phyloP scores from a whole-genome alignment of 2,113 vertebrate genomes.

The Gopherus evgoodei region DNA sequence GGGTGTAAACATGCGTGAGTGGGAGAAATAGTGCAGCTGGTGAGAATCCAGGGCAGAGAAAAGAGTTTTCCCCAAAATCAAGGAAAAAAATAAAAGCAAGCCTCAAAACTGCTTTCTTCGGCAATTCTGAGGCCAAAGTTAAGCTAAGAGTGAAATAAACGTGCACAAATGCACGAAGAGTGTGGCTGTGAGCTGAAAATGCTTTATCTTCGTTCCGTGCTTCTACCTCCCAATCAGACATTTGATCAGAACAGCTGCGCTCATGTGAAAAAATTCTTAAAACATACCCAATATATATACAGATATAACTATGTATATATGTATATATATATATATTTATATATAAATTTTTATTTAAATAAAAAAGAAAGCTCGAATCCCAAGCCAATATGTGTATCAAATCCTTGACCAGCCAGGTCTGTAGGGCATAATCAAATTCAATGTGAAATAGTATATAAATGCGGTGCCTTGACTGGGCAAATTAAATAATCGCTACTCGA shows the following conservation, averaged over 20 bases:
- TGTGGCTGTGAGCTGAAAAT: constrained; percentile 54
- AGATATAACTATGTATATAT: constrained; percentile 85
- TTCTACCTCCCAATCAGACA: constrained; percentile 81
- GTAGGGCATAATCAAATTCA: constrained; percentile 90
- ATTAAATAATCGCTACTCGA: constrained; percentile 88
- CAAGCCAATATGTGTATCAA: constrained; percentile 89
- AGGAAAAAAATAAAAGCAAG: background rate
- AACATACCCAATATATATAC: constrained; percentile 87
- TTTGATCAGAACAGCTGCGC: constrained; percentile 84
- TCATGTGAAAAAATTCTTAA: constrained; percentile 87
- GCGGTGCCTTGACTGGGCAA: constrained; percentile 87
- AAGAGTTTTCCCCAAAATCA: background rate
- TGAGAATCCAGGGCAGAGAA: background rate
- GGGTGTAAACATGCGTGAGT: accelerated
- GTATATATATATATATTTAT: constrained; percentile 82
- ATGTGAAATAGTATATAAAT: constrained; percentile 91
- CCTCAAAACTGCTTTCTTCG: constrained; percentile 3
- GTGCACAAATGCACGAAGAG: constrained; percentile 43
- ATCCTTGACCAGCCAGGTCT: constrained; percentile 90
- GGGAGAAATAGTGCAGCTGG: background rate
- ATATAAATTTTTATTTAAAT: constrained; percentile 88
- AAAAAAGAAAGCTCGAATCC: constrained; percentile 89
- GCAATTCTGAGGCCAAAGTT: constrained; percentile 39
- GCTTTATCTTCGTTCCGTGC: constrained; percentile 77
- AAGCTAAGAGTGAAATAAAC: constrained; percentile 29